These are phyloP conservation scores for Anguilla megastoma DNA, from an alignment of 2,797 vertebrate species.

Conservation along the genomic window DNA sequence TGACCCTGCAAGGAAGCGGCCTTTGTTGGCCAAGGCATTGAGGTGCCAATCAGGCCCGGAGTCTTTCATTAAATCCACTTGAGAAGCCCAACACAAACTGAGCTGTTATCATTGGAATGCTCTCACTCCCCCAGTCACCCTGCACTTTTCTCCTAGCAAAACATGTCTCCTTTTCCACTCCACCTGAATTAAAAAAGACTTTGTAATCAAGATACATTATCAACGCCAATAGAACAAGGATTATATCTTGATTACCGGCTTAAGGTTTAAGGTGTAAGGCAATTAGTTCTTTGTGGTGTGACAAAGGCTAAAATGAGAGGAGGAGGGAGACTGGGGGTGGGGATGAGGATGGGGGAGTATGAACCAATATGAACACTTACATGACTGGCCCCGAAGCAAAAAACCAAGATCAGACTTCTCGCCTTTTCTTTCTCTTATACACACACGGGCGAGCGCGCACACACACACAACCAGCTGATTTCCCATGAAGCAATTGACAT, in stretches of 20 bases:
- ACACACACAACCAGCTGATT: conserved; percentile 58
- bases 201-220: conserved; percentile 35
- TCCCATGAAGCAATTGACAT: conserved; percentile 91
- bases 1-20: conserved; percentile 70
- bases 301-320: conserved; percentile 36
- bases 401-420: conserved; percentile 51
- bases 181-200: conserved; percentile 32
- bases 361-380: conserved; percentile 40
- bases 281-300: conserved; percentile 42
- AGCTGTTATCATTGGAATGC: conserved; percentile 62
- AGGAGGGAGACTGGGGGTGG: conserved; percentile 15
- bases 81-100: conserved; percentile 66
- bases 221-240: conserved; percentile 23
- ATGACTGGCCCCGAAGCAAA: conserved; percentile 60
- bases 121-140: conserved; percentile 56
- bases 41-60: conserved; percentile 80
- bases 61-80: conserved; percentile 82
- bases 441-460: conserved; percentile 26
- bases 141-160: conserved; percentile 12
- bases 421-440: conserved; percentile 49
- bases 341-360: conserved; percentile 33
- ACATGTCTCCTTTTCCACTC: background rate
- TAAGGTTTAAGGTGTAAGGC: conserved; percentile 39
- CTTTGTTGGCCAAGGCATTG: conserved; percentile 79
- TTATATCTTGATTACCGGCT: conserved; percentile 47